Evolutionary conservation across 2,888 invertebrate genomes (phyloP).

Genomic region (Phortica okadai): DNA sequence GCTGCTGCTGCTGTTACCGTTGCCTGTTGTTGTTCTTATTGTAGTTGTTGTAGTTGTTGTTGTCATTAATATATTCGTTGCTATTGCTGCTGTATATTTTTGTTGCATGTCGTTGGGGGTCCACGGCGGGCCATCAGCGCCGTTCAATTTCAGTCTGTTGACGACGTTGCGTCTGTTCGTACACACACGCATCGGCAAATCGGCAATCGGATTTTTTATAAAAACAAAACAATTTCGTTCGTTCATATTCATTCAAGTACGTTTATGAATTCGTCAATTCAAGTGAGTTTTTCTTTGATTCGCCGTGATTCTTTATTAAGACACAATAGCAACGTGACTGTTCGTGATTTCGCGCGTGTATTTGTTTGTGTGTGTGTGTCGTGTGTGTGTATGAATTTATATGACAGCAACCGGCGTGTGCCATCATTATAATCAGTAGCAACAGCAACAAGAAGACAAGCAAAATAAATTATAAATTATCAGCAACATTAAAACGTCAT

Average conservation of each 20-base stretch:
- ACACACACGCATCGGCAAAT: conserved; percentile 61
- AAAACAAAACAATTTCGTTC: background rate
- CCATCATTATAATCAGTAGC: conserved; percentile 44
- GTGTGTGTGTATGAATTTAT: background rate
- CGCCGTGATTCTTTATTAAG: conserved; percentile 2
- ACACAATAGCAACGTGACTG: background rate
- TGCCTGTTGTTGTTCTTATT: conserved; percentile 24
- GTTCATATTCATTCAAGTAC: background rate
- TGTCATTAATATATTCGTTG: conserved; percentile 39
- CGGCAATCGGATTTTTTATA: conserved; percentile 16
- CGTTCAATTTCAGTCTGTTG: conserved; percentile 73
- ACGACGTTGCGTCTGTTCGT: conserved; percentile 74
- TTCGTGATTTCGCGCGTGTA: conserved; percentile 2
- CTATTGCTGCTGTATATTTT: conserved; percentile 43
- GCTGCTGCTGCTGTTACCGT: conserved; percentile 36
- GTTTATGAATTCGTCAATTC: too few species aligned
- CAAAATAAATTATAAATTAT: conserved; percentile 35
- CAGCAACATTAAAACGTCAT: conserved; percentile 49
- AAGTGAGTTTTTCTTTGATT: background rate
- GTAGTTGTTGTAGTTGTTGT: conserved; percentile 23
- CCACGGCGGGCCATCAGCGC: conserved; percentile 67
- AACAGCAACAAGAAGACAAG: conserved; percentile 37
- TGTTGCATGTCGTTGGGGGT: conserved; percentile 67
- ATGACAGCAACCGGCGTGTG: conserved; percentile 56
- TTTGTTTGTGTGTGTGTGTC: conserved; percentile 35